Evolutionary conservation across 2,888 invertebrate species (phyloP).

Genomic region (Thereva unica): DNA sequence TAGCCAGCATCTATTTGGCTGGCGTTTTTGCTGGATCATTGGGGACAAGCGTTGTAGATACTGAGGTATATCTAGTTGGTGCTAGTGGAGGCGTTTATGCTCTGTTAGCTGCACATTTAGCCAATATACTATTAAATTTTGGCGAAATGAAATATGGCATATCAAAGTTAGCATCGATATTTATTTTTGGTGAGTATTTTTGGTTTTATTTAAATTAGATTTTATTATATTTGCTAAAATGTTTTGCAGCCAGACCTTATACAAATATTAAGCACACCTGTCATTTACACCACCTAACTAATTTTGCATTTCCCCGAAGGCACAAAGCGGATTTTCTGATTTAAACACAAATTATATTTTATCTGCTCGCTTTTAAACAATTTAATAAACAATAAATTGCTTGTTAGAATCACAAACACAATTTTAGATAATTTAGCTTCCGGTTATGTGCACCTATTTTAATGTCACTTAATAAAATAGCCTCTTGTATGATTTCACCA

Average conservation of each 20-base stretch:
- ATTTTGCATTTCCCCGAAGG: neutral
- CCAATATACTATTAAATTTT: conserved; percentile 93
- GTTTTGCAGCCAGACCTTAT: neutral
- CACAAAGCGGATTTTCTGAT: too few species aligned
- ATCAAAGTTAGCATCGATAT: conserved; percentile 83
- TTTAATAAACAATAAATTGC: too few species aligned
- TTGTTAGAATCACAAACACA: too few species aligned
- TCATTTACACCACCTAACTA: neutral
- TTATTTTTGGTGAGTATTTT: conserved; percentile 76
- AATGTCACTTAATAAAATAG: too few species aligned
- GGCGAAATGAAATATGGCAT: conserved; percentile 94
- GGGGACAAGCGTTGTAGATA: conserved; percentile 89
- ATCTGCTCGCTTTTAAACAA: too few species aligned
- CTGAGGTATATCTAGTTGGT: conserved; percentile 92
- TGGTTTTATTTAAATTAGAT: neutral
- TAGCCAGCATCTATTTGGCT: conserved; percentile 86
- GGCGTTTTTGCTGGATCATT: conserved; percentile 87
- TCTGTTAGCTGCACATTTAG: conserved; percentile 90
- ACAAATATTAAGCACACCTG: neutral
- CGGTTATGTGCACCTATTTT: too few species aligned
- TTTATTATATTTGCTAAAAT: neutral
- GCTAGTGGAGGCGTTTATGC: conserved; percentile 98
- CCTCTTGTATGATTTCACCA: too few species aligned
- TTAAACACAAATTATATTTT: too few species aligned
- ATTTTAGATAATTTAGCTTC: too few species aligned